Evolutionary conservation across 2,888 invertebrate genomes (phyloP).

Genomic region (Anagyrus pseudococci): DNA sequence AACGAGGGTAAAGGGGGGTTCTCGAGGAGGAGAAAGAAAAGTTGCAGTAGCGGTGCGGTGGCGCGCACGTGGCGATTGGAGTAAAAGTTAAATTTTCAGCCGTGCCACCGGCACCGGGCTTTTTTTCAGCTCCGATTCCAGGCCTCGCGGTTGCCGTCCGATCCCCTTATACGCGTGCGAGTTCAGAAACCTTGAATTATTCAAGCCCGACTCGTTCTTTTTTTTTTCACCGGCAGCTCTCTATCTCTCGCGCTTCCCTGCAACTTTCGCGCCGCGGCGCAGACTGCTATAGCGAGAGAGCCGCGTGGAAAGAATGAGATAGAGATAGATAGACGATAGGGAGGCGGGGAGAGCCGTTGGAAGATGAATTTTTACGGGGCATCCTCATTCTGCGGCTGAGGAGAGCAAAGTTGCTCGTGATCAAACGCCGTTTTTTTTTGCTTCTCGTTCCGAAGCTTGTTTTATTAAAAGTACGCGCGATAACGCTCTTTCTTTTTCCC

Average conservation of each 20-base stretch:
- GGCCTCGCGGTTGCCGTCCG: no score
- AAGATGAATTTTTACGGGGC: constrained; percentile 28
- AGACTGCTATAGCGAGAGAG: no score
- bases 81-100: not conserved
- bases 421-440: no score
- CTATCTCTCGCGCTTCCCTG: not conserved
- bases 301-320: not conserved
- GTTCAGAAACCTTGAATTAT: constrained; percentile 25
- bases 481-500: no score
- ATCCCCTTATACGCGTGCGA: not conserved
- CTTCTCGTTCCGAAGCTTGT: no score
- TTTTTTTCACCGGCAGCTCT: not conserved
- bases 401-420: no score
- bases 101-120: not conserved
- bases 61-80: no score
- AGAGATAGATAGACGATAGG: not conserved
- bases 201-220: constrained; percentile 13
- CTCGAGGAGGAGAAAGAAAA: no score
- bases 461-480: no score
- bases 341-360: not conserved
- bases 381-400: not conserved
- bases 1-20: no score
- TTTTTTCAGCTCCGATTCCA: no score
- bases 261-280: constrained; percentile 19
- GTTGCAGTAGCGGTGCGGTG: no score